Evolutionary conservation across 2,888 invertebrate genomes (phyloP).

Genomic region (Cryptus viduatorius): DNA sequence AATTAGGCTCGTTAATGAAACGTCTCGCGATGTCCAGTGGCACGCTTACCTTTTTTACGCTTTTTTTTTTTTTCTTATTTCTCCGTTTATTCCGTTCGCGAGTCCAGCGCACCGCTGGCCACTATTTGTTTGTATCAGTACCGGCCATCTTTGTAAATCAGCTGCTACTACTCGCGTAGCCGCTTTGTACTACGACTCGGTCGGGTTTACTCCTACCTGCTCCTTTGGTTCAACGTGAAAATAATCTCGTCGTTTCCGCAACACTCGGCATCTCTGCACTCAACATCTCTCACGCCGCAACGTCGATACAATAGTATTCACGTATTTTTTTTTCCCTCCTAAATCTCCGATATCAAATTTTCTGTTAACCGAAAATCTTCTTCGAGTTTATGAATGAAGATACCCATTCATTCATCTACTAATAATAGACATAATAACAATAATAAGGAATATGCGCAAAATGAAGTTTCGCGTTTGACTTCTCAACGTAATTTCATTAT

Average conservation of each 20-base stretch:
- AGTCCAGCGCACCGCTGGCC: conserved; percentile 70
- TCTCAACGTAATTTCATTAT: not conserved
- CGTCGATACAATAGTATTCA: conserved; percentile 46
- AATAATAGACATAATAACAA: conserved; percentile 2
- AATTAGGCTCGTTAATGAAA: not conserved
- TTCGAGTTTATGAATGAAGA: conserved; percentile 7
- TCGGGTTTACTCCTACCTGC: conserved; percentile 39
- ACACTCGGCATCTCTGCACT: not conserved
- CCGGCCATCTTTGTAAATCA: conserved; percentile 80
- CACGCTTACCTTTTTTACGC: conserved; percentile 52
- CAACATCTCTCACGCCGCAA: not conserved
- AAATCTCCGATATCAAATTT: not conserved
- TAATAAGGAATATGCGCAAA: not conserved
- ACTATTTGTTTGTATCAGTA: conserved; percentile 78
- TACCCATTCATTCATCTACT: not conserved
- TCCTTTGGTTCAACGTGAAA: conserved; percentile 40
- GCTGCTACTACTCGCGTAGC: conserved; percentile 72
- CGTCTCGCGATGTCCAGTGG: not conserved
- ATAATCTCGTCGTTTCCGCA: not conserved
- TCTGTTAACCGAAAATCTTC: not conserved
- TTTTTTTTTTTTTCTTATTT: conserved; percentile 40
- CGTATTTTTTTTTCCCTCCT: not conserved
- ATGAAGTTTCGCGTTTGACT: conserved; percentile 11
- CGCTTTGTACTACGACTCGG: conserved; percentile 46
- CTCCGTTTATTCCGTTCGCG: conserved; percentile 55